A percentile compares a stretch with the other conserved stretches of the same genome.
These are phyloP conservation scores for Rhynchotus rufescens DNA, from an alignment of 2,797 vertebrate genomes.

Conservation along the genomic window DNA sequence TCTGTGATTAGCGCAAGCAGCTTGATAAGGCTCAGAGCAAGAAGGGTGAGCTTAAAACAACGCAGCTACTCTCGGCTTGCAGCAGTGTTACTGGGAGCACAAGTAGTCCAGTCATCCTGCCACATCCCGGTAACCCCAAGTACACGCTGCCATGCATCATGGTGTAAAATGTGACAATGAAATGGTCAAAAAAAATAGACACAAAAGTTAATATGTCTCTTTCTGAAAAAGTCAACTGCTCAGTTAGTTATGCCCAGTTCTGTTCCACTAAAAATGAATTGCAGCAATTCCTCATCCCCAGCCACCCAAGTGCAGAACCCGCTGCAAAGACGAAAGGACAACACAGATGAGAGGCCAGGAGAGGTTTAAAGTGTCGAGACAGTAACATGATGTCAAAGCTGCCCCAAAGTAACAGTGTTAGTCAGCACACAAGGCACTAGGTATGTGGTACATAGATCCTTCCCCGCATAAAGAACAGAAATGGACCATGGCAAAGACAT, in stretches of 20 bases:
- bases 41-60: not conserved
- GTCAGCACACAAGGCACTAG: constrained; percentile 64
- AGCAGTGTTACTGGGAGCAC: constrained; percentile 29
- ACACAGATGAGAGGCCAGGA: constrained; percentile 31
- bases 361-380: constrained; percentile 41
- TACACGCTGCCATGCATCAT: constrained; percentile 74
- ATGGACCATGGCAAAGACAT: constrained; percentile 74
- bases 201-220: constrained; percentile 47
- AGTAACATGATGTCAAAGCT: not conserved
- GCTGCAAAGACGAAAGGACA: constrained; percentile 36
- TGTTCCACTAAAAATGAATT: not conserved
- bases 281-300: not conserved
- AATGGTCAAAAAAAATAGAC: constrained; percentile 44
- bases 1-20: not conserved
- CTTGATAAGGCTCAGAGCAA: not conserved
- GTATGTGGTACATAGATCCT: not conserved
- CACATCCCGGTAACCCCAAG: constrained; percentile 26
- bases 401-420: constrained; percentile 35
- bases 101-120: constrained; percentile 26
- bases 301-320: constrained; percentile 12
- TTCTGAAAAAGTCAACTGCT: constrained; percentile 10
- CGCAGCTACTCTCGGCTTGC: constrained; percentile 8
- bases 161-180: constrained; percentile 58
- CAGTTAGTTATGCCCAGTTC: not conserved
- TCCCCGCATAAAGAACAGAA: constrained; percentile 45